Evolutionary conservation across 2,888 invertebrate species (phyloP).

Genomic region (Physocephala rufipes): DNA sequence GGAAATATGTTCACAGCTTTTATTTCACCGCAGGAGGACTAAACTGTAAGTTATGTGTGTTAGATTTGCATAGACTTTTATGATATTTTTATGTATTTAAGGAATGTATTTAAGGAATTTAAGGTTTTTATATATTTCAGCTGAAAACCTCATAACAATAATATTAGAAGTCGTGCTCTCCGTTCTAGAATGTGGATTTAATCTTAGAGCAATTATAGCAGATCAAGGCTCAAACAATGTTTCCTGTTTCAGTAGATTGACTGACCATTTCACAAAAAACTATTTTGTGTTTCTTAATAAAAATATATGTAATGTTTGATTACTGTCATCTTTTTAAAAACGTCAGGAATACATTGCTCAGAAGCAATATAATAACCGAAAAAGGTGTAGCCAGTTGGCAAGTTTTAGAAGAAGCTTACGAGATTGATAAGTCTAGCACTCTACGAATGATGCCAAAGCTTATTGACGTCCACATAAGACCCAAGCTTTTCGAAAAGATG

Average conservation of each 20-base stretch:
- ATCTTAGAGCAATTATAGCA: conserved; percentile 5
- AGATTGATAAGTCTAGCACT: too few species aligned
- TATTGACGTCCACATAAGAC: too few species aligned
- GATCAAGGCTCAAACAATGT: conserved; percentile 1
- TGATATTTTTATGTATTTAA: neutral
- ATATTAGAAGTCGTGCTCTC: neutral
- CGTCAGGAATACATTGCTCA: too few species aligned
- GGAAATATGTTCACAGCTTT: conserved; percentile 21
- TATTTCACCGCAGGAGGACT: conserved; percentile 5
- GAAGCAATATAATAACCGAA: too few species aligned
- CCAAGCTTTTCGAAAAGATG: too few species aligned
- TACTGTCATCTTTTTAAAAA: too few species aligned
- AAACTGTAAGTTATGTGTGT: neutral
- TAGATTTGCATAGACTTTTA: neutral
- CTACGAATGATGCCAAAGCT: too few species aligned
- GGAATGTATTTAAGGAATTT: too few species aligned
- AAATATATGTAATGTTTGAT: neutral
- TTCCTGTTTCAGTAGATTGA: neutral
- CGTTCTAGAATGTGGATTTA: conserved; percentile 11
- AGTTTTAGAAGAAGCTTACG: too few species aligned
- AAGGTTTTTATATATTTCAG: conserved; percentile 7
- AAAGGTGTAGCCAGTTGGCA: too few species aligned
- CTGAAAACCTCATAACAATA: conserved; percentile 4
- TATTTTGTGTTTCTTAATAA: neutral
- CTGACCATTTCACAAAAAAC: neutral